Evolutionary conservation across 2,888 invertebrate genomes (phyloP).

Genomic region (Napeogenes inachia): DNA sequence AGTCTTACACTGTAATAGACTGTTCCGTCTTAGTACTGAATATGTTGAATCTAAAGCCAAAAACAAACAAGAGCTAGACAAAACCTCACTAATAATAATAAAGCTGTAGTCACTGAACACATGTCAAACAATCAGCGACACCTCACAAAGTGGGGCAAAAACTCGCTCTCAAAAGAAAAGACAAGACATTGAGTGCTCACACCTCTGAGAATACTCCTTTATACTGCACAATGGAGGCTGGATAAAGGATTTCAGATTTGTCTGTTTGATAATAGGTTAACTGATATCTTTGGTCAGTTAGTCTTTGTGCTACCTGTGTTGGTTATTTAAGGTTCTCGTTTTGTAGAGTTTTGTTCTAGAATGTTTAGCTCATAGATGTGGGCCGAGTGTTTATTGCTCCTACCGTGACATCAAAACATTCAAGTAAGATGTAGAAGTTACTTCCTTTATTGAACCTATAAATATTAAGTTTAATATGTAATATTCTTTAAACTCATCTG

Average conservation of each 20-base stretch:
- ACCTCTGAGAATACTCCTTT: constrained; percentile 33
- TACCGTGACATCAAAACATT: no score
- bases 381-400: not conserved
- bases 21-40: no score
- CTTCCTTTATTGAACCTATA: no score
- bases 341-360: not conserved
- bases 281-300: constrained; percentile 38
- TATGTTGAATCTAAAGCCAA: not conserved
- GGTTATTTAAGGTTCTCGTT: constrained; percentile 9
- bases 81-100: constrained; percentile 18
- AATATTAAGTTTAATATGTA: no score
- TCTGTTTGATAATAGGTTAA: constrained; percentile 39
- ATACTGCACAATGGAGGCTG: constrained; percentile 31
- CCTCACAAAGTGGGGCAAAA: constrained; percentile 37
- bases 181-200: constrained; percentile 35
- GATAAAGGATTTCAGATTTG: constrained; percentile 34
- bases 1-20: no score
- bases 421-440: no score
- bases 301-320: constrained; percentile 17
- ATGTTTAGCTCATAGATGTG: not conserved
- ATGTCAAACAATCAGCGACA: constrained; percentile 34
- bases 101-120: constrained; percentile 25
- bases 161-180: constrained; percentile 33
- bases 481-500: no score
- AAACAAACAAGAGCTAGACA: not conserved